Base-by-base conservation (phyloP, 2,888 invertebrate species). In the Proisotoma minuta region DNA sequence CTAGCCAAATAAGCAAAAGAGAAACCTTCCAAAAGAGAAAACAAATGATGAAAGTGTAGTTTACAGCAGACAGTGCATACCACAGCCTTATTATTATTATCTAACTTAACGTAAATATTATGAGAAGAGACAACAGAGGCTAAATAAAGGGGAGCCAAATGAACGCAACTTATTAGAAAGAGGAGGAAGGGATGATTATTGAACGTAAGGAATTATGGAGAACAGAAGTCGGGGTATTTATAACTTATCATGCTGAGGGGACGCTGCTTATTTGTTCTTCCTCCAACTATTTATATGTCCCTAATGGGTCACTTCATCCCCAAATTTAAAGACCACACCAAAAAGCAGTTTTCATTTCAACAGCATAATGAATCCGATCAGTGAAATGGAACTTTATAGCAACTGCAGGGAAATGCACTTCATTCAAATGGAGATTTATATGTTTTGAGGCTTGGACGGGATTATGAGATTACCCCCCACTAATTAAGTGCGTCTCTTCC, bases 61-160 rank as follows among this genome's bases (percentile, higher is more conserved):
- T 15, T 8, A n/a, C n/a, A n/a, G n/a, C n/a, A n/a, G n/a, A n/a
- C 12, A 12, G 34, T 34, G 34, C 10, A 34, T 8, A 12, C 8
- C 34, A 34, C 20, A 43, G 20, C 5, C n/a, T 43, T 18, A 43
- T 18, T 43, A 43, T 43, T 43, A 43, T 43, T 15, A 43, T 34
- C 10, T 34, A 12, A 10, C 8, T 34, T 12, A 8, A 10, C 34
- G 12, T 34, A 34, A 34, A 10, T 10, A 34, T 10, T 34, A 4
- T 2, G 29, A 26, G n/a, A n/a, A 51, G 24, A 18, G 34, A 53
- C 53, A 51, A 24, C n/a, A 20, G 43, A 40, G 18, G 10, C 10
- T 43, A 22, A 47, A n/a, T n/a, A n/a, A n/a, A 59, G 62, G 51
- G 63, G 57, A 58, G 50, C 51, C 48, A 58, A 63, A 63, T 66